Evolutionary conservation across 1,140 invertebrate genomes (phyloP).

Genomic region (Drosophila sechellia): DNA sequence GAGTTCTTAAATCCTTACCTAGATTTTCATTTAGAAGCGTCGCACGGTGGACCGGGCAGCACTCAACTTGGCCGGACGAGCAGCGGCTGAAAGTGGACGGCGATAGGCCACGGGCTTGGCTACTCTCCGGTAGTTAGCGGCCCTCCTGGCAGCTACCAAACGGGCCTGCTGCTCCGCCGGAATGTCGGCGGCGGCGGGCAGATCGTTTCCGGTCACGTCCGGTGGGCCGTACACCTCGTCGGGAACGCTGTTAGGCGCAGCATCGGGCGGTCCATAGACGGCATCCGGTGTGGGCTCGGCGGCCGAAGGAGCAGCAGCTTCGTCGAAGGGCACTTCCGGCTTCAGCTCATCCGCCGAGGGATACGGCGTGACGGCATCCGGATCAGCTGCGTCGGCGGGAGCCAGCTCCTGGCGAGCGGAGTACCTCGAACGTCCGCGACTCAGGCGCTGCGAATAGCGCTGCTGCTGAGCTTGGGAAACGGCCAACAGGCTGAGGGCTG

Average conservation of each 20-base stretch:
- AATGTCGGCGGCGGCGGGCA: conserved; percentile 66
- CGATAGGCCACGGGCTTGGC: conserved; percentile 51
- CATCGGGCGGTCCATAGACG: conserved; percentile 76
- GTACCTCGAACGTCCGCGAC: conserved; percentile 62
- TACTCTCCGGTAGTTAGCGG: conserved; percentile 55
- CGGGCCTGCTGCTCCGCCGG: conserved; percentile 68
- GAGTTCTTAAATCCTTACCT: conserved; percentile 1
- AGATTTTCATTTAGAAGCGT: conserved; percentile 44
- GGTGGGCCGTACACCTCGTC: conserved; percentile 78
- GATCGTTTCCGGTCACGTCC: conserved; percentile 66
- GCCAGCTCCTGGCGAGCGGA: conserved; percentile 73
- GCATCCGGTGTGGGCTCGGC: conserved; percentile 67
- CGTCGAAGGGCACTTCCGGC: conserved; percentile 77
- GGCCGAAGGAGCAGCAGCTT: conserved; percentile 62
- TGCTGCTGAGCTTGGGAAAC: conserved; percentile 54
- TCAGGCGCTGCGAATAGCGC: conserved; percentile 54
- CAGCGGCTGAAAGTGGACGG: conserved; percentile 44
- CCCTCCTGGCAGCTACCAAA: conserved; percentile 64
- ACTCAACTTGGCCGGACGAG: conserved; percentile 67
- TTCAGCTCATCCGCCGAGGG: conserved; percentile 78
- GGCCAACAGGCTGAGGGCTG: conserved; percentile 44
- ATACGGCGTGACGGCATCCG: conserved; percentile 74
- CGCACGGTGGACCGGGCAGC: conserved; percentile 33
- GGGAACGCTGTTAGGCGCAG: conserved; percentile 63
- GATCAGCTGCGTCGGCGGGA: conserved; percentile 49